These are phyloP conservation scores for Scaptomyza reducta DNA, from an alignment of 2,888 invertebrate genomes.

Conservation along the genomic window DNA sequence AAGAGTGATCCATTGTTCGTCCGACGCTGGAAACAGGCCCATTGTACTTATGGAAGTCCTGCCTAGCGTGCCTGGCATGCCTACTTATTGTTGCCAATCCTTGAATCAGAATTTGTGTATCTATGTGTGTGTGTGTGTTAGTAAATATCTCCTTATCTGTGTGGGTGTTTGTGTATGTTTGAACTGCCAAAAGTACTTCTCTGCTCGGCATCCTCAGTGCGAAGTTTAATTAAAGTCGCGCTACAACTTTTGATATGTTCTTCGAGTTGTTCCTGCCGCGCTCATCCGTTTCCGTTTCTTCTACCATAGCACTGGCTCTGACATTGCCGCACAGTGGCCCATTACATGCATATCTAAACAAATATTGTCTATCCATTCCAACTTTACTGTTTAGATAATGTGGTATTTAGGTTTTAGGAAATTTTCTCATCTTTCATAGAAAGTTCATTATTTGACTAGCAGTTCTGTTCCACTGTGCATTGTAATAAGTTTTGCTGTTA, in stretches of 20 bases:
- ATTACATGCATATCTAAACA: neutral
- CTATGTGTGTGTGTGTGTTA: slow-evolving; percentile 7
- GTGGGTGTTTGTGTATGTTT: slow-evolving; percentile 48
- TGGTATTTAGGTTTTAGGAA: neutral
- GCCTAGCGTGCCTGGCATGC: slow-evolving; percentile 14
- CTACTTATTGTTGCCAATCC: slow-evolving; percentile 45
- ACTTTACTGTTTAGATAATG: neutral
- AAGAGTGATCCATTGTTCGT: slow-evolving; percentile 52
- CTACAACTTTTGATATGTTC: slow-evolving; percentile 76
- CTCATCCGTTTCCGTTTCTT: slow-evolving; percentile 63
- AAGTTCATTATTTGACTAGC: neutral
- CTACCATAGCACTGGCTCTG: slow-evolving; percentile 10
- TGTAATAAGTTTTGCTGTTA: slow-evolving; percentile 58
- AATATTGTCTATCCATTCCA: neutral
- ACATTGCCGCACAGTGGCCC: slow-evolving; percentile 40
- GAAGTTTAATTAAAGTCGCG: slow-evolving; percentile 78
- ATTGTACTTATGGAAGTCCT: slow-evolving; percentile 44
- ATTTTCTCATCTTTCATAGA: neutral
- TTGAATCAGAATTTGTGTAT: slow-evolving; percentile 20
- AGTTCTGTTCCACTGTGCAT: slow-evolving; percentile 47
- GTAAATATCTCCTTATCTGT: slow-evolving; percentile 18
- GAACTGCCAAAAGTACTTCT: slow-evolving; percentile 75
- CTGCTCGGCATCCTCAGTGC: slow-evolving; percentile 55
- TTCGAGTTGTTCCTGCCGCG: slow-evolving; percentile 68
- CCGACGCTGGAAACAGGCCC: slow-evolving; percentile 39